Conservation (phyloP, 2,797 vertebrate species). For the Micropoecilia bifurca region DNA sequence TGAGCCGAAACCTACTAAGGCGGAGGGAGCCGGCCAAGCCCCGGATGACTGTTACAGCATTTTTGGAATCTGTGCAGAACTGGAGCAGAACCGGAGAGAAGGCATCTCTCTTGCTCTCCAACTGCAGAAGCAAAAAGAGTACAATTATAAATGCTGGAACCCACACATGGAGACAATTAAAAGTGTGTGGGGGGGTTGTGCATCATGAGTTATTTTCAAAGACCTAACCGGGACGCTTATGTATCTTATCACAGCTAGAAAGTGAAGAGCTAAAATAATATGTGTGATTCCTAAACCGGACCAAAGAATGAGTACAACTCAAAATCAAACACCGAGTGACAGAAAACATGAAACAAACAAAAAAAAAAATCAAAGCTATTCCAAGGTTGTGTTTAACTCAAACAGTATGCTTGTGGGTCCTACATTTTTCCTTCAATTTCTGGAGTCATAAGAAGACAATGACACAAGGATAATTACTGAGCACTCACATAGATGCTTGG, state of each 20-base stretch:
- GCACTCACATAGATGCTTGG: conserved; percentile 92
- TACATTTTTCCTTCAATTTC: neutral
- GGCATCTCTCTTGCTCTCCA: conserved; percentile 91
- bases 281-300: neutral
- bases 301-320: neutral
- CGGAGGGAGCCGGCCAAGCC: conserved; percentile 92
- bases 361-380: neutral
- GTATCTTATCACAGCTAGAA: neutral
- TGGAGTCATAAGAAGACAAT: conserved; percentile 3
- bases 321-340: neutral
- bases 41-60: conserved; percentile 93
- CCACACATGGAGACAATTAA: neutral
- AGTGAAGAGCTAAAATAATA: neutral
- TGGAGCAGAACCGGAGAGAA: conserved; percentile 91
- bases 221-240: neutral
- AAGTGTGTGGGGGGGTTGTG: neutral
- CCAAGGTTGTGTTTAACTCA: neutral
- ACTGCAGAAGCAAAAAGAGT: conserved; percentile 66
- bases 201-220: neutral
- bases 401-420: neutral
- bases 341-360: neutral
- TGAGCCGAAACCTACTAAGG: conserved; percentile 84
- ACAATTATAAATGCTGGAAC: neutral
- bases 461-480: neutral
- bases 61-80: conserved; percentile 94